These are phyloP conservation scores for Brachionus paranguensis DNA, from an alignment of 1,140 invertebrate genomes.

Conservation along the genomic window DNA sequence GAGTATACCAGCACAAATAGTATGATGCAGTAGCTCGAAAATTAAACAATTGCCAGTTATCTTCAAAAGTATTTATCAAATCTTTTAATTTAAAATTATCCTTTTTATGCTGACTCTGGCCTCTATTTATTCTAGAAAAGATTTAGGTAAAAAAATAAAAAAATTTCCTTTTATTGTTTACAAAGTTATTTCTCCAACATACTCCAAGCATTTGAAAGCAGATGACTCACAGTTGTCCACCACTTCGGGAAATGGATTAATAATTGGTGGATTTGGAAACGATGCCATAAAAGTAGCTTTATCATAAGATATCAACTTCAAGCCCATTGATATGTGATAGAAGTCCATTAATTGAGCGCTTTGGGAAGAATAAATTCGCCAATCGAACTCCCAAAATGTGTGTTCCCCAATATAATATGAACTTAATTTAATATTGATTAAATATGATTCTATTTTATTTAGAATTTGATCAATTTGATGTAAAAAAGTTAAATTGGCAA, in stretches of 20 bases:
- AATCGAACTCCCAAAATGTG: not conserved
- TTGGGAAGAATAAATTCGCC: not conserved
- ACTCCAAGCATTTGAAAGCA: not conserved
- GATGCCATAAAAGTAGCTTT: not conserved
- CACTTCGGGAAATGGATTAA: not conserved
- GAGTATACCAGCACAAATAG: constrained; percentile 7
- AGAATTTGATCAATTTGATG: not conserved
- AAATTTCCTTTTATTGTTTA: not conserved
- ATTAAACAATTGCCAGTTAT: not conserved
- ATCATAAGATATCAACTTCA: not conserved
- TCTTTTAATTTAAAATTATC: not conserved
- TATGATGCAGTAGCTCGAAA: constrained; percentile 7
- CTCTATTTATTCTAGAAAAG: not conserved
- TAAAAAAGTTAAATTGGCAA: not conserved
- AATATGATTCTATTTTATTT: not conserved
- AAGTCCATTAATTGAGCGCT: not conserved
- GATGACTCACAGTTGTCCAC: not conserved
- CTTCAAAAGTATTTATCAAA: not conserved
- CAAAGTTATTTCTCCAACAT: not conserved
- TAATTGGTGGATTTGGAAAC: not conserved
- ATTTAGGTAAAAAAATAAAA: not conserved
- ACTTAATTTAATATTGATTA: not conserved
- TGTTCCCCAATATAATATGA: not conserved
- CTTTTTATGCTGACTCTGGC: not conserved
- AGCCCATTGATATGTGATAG: not conserved